These are phyloP conservation scores for Limnodromus scolopaceus DNA, from an alignment of 2,797 vertebrate genomes.

Conservation along the genomic window DNA sequence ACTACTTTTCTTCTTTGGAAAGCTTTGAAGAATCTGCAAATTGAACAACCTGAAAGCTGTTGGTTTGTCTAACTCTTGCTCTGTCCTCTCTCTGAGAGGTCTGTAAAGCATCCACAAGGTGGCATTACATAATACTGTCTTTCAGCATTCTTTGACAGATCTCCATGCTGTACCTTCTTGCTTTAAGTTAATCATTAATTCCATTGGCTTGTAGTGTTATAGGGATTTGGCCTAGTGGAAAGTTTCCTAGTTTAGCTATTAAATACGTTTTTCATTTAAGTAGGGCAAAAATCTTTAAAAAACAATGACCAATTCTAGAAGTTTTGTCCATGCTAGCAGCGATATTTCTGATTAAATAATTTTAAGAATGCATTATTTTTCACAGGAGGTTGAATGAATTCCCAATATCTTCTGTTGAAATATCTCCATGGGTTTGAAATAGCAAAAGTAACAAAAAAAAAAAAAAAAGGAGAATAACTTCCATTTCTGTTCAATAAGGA, in stretches of 20 bases:
- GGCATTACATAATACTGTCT: background rate
- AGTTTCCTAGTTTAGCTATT: background rate
- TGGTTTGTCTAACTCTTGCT: background rate
- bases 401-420: background rate
- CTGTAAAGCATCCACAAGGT: slow-evolving; percentile 22
- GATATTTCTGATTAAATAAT: background rate
- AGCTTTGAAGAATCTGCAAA: background rate
- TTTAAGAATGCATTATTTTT: background rate
- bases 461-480: rapidly evolving
- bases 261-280: background rate
- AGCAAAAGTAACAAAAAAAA: background rate
- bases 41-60: background rate
- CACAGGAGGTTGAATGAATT: background rate
- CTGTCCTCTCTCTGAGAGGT: background rate
- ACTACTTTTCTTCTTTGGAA: background rate
- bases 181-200: background rate
- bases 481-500: background rate
- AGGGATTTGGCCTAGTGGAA: background rate
- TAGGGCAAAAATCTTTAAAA: background rate
- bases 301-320: background rate
- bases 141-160: background rate
- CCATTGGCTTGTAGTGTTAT: background rate
- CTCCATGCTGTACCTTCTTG: background rate
- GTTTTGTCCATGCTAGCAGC: background rate
- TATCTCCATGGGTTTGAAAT: background rate